phyloP scores from a whole-genome alignment of 2,888 invertebrate genomes.

The Brenthis ino region DNA sequence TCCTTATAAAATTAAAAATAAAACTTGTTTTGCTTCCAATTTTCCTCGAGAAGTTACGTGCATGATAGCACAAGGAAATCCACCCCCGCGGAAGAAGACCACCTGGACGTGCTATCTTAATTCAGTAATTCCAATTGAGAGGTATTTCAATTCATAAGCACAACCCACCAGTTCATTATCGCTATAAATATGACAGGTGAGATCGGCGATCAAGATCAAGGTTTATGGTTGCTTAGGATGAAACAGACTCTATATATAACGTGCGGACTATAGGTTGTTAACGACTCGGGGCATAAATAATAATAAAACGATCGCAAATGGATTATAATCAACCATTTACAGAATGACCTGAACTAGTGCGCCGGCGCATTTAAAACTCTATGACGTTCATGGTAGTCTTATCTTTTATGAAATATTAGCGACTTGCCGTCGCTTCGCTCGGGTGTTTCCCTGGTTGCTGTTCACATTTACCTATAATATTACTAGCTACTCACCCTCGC shows the following conservation, averaged over 20 bases:
- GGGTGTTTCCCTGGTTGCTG: no score
- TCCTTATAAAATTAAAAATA: no score
- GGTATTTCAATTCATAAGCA: conserved; percentile 39
- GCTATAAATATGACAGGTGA: conserved; percentile 24
- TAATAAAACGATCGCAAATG: no score
- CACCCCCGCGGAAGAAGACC: conserved; percentile 50
- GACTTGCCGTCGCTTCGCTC: no score
- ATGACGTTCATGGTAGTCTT: no score
- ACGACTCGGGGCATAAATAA: neutral
- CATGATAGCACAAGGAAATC: conserved; percentile 26
- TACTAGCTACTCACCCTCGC: no score
- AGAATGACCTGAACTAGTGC: neutral
- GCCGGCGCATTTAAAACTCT: no score
- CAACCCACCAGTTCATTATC: conserved; percentile 34
- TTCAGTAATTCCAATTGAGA: conserved; percentile 42
- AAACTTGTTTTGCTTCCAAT: neutral
- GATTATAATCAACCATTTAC: no score
- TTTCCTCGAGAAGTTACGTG: conserved; percentile 17
- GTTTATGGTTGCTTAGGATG: conserved; percentile 1
- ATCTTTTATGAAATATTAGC: no score
- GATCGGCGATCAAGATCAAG: conserved; percentile 26
- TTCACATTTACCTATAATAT: no score
- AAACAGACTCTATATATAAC: conserved; percentile 4
- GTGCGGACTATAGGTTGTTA: neutral
- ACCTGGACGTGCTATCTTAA: conserved; percentile 45